Conservation (phyloP, 2,888 invertebrate species). For the Doris montereyensis region DNA sequence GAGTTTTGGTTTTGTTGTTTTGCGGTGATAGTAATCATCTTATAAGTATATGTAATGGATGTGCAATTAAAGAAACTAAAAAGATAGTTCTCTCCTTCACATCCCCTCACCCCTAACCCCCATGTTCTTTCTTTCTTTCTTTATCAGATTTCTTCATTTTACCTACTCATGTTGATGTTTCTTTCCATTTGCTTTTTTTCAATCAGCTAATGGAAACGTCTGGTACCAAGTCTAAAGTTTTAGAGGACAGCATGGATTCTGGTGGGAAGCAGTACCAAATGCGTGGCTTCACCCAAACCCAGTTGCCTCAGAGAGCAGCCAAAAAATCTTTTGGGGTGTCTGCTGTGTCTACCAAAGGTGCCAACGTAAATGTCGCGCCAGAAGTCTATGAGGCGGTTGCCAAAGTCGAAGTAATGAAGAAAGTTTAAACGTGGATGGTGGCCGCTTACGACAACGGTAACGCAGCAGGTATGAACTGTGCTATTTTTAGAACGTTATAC, state of each 20-base stretch:
- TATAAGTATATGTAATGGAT: no score
- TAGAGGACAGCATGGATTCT: constrained; percentile 55
- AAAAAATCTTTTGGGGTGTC: constrained; percentile 54
- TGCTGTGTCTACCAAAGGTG: constrained; percentile 57
- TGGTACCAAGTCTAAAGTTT: constrained; percentile 68
- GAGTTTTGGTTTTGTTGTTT: no score
- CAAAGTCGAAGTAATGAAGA: constrained; percentile 54
- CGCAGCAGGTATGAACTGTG: constrained; percentile 59
- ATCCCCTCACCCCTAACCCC: no score
- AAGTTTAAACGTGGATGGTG: constrained; percentile 55
- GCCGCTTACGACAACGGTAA: constrained; percentile 52
- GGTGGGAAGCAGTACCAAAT: constrained; percentile 59
- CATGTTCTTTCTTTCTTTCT: no score
- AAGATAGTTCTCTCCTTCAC: no score
- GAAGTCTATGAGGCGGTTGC: constrained; percentile 40
- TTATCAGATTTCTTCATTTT: no score
- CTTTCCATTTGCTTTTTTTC: no score
- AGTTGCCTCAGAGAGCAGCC: constrained; percentile 56
- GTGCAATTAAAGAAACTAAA: no score
- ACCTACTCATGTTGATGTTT: no score
- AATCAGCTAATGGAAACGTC: constrained; percentile 68
- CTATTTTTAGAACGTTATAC: no score
- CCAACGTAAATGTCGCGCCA: constrained; percentile 41
- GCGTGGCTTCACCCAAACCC: constrained; percentile 67
- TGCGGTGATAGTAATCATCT: no score